Percentiles rank a stretch among this genome's conserved stretches.
Evolutionary conservation across 2,888 invertebrate genomes (phyloP).

Genomic region (Keiferia lycopersicella): DNA sequence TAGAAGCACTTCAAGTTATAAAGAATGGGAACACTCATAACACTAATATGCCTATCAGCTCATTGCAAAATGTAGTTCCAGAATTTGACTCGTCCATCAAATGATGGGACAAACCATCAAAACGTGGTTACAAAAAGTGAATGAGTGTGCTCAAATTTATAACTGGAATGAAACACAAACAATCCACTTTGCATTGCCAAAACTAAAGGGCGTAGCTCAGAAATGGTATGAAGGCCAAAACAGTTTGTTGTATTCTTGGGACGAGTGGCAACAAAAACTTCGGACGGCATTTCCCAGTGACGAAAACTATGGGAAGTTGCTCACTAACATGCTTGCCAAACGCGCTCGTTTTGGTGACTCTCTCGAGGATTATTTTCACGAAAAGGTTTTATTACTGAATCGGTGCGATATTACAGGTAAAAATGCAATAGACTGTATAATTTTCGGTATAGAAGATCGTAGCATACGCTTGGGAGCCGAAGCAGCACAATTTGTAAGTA

Average conservation of each 20-base stretch:
- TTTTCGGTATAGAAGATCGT: slow-evolving; percentile 19
- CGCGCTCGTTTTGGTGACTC: slow-evolving; percentile 16
- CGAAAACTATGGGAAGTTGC: slow-evolving; percentile 24
- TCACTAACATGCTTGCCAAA: slow-evolving; percentile 20
- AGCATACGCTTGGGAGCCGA: slow-evolving; percentile 17
- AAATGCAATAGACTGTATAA: slow-evolving; percentile 18
- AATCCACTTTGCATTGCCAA: slow-evolving; percentile 25
- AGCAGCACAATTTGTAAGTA: slow-evolving; percentile 10
- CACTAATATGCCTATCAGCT: too few relatives aligned
- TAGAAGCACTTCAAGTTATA: slow-evolving; percentile 2
- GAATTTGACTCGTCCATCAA: slow-evolving; percentile 15
- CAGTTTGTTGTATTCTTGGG: slow-evolving; percentile 18
- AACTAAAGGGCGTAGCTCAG: slow-evolving; percentile 23
- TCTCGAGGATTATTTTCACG: slow-evolving; percentile 25
- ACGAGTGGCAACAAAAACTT: slow-evolving; percentile 27
- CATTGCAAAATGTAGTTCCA: background rate
- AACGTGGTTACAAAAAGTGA: slow-evolving; percentile 22
- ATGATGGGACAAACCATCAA: slow-evolving; percentile 14
- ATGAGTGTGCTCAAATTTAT: slow-evolving; percentile 23
- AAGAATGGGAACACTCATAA: slow-evolving; percentile 2
- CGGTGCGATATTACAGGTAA: slow-evolving; percentile 20
- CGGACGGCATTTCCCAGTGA: slow-evolving; percentile 24
- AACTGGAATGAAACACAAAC: slow-evolving; percentile 24
- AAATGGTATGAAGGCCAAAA: slow-evolving; percentile 26
- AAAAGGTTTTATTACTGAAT: slow-evolving; percentile 22